Conservation (phyloP, 35 echinoderm and acorn worm species). For the Chiridota heheva region DNA sequence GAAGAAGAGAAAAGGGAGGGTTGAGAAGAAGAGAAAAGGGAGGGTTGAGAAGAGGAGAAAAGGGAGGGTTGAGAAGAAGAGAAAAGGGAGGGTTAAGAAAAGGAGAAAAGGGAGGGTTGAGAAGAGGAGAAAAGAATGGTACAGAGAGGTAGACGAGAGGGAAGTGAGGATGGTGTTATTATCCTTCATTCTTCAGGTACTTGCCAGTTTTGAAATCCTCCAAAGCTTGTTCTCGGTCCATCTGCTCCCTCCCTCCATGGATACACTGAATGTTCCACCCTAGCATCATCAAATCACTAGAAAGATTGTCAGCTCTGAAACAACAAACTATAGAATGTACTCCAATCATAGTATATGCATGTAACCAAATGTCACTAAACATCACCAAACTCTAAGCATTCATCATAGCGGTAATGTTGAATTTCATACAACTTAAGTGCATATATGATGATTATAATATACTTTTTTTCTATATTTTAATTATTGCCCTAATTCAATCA, state of each 20-base stretch:
- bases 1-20: too few species aligned
- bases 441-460: too few species aligned
- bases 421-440: too few species aligned
- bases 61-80: too few species aligned
- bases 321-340: not conserved
- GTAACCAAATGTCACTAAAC: not conserved
- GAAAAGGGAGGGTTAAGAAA: not conserved
- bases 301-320: constrained; percentile 78
- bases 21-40: too few species aligned
- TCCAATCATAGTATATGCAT: not conserved
- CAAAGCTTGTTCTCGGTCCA: constrained; percentile 82
- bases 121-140: not conserved
- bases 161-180: not conserved
- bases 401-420: not conserved
- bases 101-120: too few species aligned
- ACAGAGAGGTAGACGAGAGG: too few species aligned
- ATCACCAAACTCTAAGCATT: not conserved
- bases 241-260: constrained; percentile 88
- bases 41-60: too few species aligned
- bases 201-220: constrained; percentile 89
- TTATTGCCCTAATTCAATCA: too few species aligned
- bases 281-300: constrained; percentile 62
- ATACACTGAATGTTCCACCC: constrained; percentile 78
- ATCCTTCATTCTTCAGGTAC: too few species aligned
- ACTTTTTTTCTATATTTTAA: too few species aligned